Conservation (phyloP, 2,113 vertebrate species). For the Trochalopteron elliotii region DNA sequence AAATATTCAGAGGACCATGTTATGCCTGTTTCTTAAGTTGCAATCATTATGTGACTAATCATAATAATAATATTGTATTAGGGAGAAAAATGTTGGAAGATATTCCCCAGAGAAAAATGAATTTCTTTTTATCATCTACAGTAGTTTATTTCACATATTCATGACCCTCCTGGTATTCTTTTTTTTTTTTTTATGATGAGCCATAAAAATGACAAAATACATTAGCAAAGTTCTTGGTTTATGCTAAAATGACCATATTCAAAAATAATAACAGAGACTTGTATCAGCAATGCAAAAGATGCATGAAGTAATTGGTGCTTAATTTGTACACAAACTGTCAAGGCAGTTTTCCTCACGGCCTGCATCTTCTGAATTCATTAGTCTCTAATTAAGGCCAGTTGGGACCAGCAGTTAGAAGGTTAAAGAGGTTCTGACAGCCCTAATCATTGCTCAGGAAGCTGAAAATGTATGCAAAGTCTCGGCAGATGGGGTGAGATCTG, state of each 20-base stretch:
- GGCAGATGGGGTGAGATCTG: slow-evolving; percentile 93
- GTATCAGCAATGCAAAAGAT: slow-evolving; percentile 86
- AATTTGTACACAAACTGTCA: slow-evolving; percentile 95
- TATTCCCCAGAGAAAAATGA: slow-evolving; percentile 75
- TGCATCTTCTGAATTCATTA: slow-evolving; percentile 98
- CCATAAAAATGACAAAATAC: slow-evolving; percentile 84
- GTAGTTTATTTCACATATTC: slow-evolving; percentile 81
- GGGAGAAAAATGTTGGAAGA: slow-evolving; percentile 60
- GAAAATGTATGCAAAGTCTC: slow-evolving; percentile 92
- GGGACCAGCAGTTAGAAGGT: slow-evolving; percentile 99
- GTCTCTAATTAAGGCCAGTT: slow-evolving; percentile 99
- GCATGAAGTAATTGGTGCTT: slow-evolving; percentile 90
- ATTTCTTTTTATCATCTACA: slow-evolving; percentile 77
- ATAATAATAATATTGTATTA: slow-evolving; percentile 68
- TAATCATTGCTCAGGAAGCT: slow-evolving; percentile 96
- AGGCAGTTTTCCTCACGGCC: slow-evolving; percentile 92
- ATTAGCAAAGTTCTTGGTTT: slow-evolving; percentile 82
- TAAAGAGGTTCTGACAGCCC: slow-evolving; percentile 99
- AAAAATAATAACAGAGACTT: slow-evolving; percentile 86
- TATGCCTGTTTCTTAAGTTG: slow-evolving; percentile 38
- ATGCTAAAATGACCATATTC: slow-evolving; percentile 84
- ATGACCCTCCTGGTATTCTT: slow-evolving; percentile 71
- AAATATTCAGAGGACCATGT: slow-evolving; percentile 44
- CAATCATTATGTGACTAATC: slow-evolving; percentile 63
- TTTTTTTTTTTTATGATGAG: slow-evolving; percentile 71